Base-by-base conservation (phyloP, 2,797 vertebrate species). In the Odontamblyopus rebecca region DNA sequence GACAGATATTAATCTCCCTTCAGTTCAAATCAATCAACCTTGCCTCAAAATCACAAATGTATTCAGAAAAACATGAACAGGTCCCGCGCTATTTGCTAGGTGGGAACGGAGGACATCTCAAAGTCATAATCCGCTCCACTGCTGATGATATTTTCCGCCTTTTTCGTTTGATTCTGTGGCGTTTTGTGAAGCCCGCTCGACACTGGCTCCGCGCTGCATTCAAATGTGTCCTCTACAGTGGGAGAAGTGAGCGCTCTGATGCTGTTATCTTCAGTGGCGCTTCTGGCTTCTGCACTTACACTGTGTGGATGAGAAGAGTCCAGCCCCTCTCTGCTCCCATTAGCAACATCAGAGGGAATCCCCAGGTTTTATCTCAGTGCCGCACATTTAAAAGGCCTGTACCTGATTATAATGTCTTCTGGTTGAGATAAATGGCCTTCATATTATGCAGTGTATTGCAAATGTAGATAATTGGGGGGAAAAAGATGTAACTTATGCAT, bases 21-120 rank as follows among this genome's bases (percentile, higher is more conserved):
- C 7, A 18, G 59, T 61, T 30, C 59, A 61, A 61, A 30, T 61
- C 59, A 30, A 32, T 61, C 59, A 61, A 30, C 59, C 59, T 38
- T 38, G 35, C 35, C 8, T 57, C 56, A 57, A 27, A 61, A 30
- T 61, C 59, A 15, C 13, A 48, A 48, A 15, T 30, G 7, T 16
- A 61, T 32, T 32, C 29, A 32, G 5, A 35, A 61, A 29, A 32
- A 61, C 27, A 29, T 79, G 81, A 6, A 79, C 12, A 44, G 41
- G 41, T 15, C 13, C 0, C 11, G 13, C 4, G 35, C 35, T 8
- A 35, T 35, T 35, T 8, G 35, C 23, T 11, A 11, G 0, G 26
- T 2, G 56, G 79, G 71, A 74, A 67, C 0, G 0, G 41, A 88
- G 81, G 85, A 86, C 78, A 48, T 86, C 69, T 85, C 78, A 83